These are phyloP conservation scores for Heliornis fulica DNA, from an alignment of 2,113 vertebrate genomes.

Conservation along the genomic window DNA sequence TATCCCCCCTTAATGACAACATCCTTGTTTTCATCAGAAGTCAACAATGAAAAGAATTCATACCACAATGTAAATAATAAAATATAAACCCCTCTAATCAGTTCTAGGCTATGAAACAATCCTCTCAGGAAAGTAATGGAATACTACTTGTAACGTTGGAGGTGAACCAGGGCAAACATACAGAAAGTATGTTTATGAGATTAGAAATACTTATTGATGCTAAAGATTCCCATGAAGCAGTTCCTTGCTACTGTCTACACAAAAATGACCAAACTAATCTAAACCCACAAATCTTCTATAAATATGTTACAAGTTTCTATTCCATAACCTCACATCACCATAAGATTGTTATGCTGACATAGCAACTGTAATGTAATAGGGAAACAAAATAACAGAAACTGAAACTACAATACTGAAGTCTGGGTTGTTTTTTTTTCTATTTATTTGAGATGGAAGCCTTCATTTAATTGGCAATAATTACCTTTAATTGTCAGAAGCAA, in stretches of 20 bases:
- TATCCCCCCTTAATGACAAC: neutral
- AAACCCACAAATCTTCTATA: neutral
- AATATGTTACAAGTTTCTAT: constrained; percentile 12
- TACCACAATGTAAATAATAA: neutral
- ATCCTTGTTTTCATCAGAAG: neutral
- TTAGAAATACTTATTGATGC: neutral
- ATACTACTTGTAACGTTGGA: neutral
- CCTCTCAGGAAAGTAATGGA: neutral
- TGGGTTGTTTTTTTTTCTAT: neutral
- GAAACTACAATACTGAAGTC: neutral
- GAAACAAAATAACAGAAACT: constrained; percentile 29
- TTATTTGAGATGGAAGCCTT: neutral
- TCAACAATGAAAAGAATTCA: neutral
- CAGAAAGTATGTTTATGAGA: neutral
- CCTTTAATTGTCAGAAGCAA: neutral
- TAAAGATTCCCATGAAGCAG: neutral
- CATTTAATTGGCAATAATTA: neutral
- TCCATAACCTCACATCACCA: neutral
- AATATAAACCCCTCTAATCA: neutral
- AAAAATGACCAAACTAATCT: neutral
- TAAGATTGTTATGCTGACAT: neutral
- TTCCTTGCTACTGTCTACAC: neutral
- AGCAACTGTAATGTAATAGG: neutral
- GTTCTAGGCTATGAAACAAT: neutral
- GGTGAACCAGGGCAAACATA: neutral